phyloP scores from a whole-genome alignment of 2,797 vertebrate genomes.

The Scomberomorus guttatus region DNA sequence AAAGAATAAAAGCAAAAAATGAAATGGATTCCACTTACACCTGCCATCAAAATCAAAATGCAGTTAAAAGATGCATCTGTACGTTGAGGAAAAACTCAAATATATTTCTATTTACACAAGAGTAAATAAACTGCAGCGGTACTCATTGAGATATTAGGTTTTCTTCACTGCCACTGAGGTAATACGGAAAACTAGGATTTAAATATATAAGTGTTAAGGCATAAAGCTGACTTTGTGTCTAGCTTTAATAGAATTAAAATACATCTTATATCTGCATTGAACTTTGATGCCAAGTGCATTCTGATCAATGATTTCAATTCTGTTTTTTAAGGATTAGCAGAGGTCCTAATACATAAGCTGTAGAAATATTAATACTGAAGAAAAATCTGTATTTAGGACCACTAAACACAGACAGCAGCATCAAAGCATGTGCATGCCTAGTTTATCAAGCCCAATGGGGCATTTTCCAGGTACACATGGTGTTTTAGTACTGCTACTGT shows the following conservation, averaged over 20 bases:
- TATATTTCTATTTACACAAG: constrained; percentile 50
- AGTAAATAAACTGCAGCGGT: constrained; percentile 65
- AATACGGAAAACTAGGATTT: constrained; percentile 54
- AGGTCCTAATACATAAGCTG: constrained; percentile 33
- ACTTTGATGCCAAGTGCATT: constrained; percentile 54
- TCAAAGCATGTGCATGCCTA: constrained; percentile 47
- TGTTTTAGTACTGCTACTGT: constrained; percentile 43
- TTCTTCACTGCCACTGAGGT: constrained; percentile 58
- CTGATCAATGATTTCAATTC: constrained; percentile 26
- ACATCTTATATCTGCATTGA: constrained; percentile 60
- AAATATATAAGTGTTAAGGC: constrained; percentile 66
- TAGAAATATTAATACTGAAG: constrained; percentile 72
- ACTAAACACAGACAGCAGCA: constrained; percentile 69
- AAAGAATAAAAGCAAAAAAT: constrained; percentile 1
- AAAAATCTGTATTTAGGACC: constrained; percentile 50
- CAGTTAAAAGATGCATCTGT: constrained; percentile 56
- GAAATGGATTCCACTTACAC: constrained; percentile 35
- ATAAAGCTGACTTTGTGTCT: constrained; percentile 42
- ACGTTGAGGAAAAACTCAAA: constrained; percentile 37
- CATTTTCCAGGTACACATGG: constrained; percentile 40
- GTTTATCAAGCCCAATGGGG: constrained; percentile 29
- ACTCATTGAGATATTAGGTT: constrained; percentile 47
- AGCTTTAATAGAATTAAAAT: constrained; percentile 46
- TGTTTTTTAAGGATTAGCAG: constrained; percentile 12
- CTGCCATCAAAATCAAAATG: constrained; percentile 60